Conservation (phyloP, 2,113 vertebrate genomes). For the Aix galericulata region DNA sequence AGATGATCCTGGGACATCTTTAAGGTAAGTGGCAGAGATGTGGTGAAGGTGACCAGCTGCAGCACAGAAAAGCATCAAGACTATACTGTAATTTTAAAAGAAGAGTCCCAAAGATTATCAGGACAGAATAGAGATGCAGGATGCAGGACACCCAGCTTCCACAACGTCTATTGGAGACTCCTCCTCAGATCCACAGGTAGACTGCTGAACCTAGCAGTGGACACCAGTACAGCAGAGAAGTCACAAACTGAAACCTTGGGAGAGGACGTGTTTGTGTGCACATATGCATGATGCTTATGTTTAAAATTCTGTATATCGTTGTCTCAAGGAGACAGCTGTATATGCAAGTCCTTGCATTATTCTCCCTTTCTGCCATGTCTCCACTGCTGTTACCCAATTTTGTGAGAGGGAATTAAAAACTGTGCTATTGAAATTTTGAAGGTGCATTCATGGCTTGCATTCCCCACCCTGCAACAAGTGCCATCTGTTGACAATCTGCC, state of each 20-base stretch:
- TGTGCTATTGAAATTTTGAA: background rate
- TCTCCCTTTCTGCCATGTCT: background rate
- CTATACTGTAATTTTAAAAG: background rate
- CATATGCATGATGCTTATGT: background rate
- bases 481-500: background rate
- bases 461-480: background rate
- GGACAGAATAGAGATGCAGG: background rate
- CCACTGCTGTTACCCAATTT: background rate
- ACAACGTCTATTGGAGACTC: rapidly evolving
- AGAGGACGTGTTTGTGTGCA: background rate
- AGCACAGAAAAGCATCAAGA: background rate
- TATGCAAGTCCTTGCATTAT: background rate
- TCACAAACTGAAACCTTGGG: background rate
- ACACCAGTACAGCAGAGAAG: background rate
- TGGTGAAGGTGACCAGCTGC: background rate
- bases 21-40: background rate
- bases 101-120: rapidly evolving
- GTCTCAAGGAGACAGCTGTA: background rate
- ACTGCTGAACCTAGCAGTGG: background rate
- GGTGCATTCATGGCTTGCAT: background rate
- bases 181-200: background rate
- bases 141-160: background rate
- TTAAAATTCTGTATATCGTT: background rate
- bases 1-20: background rate
- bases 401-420: background rate